Conservation (phyloP, 2,797 vertebrate species). For the Chromis chromis region DNA sequence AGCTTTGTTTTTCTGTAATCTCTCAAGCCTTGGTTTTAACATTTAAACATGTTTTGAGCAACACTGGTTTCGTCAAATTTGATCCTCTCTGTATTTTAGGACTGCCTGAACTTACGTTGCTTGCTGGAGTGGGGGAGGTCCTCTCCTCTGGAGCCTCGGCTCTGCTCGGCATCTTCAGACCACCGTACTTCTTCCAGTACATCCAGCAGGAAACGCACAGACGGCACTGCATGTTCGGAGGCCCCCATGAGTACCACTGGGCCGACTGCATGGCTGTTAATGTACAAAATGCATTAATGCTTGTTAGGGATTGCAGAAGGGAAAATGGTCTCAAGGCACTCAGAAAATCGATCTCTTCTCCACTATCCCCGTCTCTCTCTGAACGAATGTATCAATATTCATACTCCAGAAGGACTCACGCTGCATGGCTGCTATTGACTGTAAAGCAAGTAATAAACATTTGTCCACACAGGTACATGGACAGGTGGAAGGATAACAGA, state of each 20-base stretch:
- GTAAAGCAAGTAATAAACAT: neutral
- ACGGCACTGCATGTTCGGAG: constrained; percentile 97
- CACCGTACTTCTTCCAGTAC: constrained; percentile 99
- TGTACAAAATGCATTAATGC: constrained; percentile 41
- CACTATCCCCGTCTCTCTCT: neutral
- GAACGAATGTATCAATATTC: constrained; percentile 38
- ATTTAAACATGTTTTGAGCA: neutral
- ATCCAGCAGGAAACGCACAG: constrained; percentile 97
- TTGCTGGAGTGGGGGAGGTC: constrained; percentile 88
- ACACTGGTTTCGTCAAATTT: neutral
- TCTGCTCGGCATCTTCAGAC: constrained; percentile 97
- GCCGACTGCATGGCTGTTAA: constrained; percentile 92
- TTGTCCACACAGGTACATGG: neutral
- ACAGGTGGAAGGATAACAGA: neutral
- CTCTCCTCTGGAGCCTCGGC: constrained; percentile 92
- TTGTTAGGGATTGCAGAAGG: constrained; percentile 5
- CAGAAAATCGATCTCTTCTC: constrained; percentile 21
- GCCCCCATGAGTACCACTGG: constrained; percentile 99
- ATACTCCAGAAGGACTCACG: neutral
- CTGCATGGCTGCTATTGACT: constrained; percentile 1
- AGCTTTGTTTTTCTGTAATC: neutral
- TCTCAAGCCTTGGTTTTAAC: neutral
- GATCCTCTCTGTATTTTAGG: neutral
- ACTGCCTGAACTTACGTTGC: constrained; percentile 78
- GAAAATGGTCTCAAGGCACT: constrained; percentile 33